Evolutionary conservation across 1,140 invertebrate genomes (phyloP), one percentile per base, ranked within the genome.

Genomic region (Drosophila subobscura): DNA sequence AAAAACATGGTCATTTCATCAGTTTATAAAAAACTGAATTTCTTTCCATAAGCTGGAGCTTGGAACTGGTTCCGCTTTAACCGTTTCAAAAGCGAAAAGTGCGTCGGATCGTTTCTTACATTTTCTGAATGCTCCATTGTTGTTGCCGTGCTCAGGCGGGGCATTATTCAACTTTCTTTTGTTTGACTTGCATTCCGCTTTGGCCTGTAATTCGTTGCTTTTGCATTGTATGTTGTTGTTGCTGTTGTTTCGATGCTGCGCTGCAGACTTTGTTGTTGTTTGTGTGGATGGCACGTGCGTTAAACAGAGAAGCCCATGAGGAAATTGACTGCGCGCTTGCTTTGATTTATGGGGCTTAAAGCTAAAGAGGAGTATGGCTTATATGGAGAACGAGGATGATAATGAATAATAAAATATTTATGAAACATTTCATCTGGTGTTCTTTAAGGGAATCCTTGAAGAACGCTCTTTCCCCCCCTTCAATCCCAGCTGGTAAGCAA

Each of bases 21-120:
- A 74, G 73, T 50, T 61, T 47, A 20, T 27, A 52, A 47, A 37
- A 47, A 59, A 64, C 60, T 74, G 41, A 29, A 65, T 61, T 66
- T 66, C 10, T 47, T 52, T 50, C 53, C 45, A 4, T 37, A 47
- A 49, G 57, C 41, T 44, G 33, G 23, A 55, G 61, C 68, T 51
- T 44, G 33, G 29, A 63, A 72, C 68, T 51, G 77, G 81, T 77
- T 85, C 64, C 81, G 81, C 81, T 68, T 86, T 46, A 55, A 42
- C 77, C 52, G 70, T 72, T 49, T 70, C 25, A 85, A 86, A 85
- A 81, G 81, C 68, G 77, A 86, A 86, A 77, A 80, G 73, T 85
- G 81, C 81, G 81, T 85, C 63, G 53, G 47, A 20, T 42, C 22
- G 44, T 65, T 58, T 77, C 44, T 60, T 47, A 44, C 52, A 20